Evolutionary conservation across 2,797 vertebrate species (phyloP).

Genomic region (Sylvia borin): DNA sequence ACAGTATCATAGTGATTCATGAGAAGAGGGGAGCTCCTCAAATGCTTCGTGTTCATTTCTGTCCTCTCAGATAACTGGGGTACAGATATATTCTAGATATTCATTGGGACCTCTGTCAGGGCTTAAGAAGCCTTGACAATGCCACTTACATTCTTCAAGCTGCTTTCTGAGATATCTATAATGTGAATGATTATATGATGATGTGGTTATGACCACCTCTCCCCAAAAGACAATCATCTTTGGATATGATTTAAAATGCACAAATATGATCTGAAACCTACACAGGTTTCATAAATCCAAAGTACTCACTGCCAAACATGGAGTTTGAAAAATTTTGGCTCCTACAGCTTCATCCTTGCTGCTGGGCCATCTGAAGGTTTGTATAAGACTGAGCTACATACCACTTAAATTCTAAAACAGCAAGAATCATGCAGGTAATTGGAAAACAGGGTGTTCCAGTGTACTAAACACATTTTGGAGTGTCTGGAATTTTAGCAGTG

Average conservation of each 20-base stretch:
- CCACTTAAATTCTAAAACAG: neutral
- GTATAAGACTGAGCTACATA: neutral
- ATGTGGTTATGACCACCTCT: neutral
- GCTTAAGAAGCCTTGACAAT: neutral
- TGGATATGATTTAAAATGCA: neutral
- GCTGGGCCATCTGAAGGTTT: neutral
- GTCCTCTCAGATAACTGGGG: neutral
- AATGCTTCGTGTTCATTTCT: neutral
- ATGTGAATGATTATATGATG: accelerated
- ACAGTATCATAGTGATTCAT: neutral
- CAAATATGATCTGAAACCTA: neutral
- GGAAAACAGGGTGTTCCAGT: neutral
- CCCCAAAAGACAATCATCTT: neutral
- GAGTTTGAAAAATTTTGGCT: neutral
- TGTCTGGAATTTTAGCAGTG: neutral
- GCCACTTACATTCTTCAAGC: neutral
- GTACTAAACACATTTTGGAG: neutral
- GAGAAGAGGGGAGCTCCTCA: neutral
- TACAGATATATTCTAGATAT: neutral
- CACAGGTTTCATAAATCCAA: neutral
- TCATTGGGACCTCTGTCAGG: neutral
- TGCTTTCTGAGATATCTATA: neutral
- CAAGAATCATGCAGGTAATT: neutral
- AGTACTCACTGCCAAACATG: neutral
- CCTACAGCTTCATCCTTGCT: neutral